Conservation (phyloP, 2,113 vertebrate genomes). For the Vicugna pacos region DNA sequence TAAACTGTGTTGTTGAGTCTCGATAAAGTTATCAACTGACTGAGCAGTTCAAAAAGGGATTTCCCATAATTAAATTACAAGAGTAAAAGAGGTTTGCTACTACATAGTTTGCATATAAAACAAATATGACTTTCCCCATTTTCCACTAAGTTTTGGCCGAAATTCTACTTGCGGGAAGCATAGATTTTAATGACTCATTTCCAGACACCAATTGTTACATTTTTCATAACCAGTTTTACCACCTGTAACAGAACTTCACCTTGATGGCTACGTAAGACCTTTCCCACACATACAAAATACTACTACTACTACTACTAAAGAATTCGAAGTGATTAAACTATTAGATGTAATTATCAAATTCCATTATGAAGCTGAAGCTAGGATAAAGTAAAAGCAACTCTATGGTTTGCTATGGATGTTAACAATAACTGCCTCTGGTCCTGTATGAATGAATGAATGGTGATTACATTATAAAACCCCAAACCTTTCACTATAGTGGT, state of each 20-base stretch:
- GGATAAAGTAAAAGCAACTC: background rate
- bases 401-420: background rate
- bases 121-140: constrained; percentile 23
- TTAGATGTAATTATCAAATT: constrained; percentile 5
- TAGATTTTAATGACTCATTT: constrained; percentile 38
- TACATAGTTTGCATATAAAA: constrained; percentile 65
- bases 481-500: background rate
- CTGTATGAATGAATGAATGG: background rate
- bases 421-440: constrained; percentile 3
- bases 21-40: background rate
- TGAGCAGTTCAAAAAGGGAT: background rate
- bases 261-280: constrained; percentile 24
- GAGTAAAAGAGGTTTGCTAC: constrained; percentile 3
- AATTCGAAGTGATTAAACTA: constrained; percentile 54
- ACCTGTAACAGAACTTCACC: constrained; percentile 52
- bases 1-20: background rate
- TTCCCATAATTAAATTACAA: constrained; percentile 51
- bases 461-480: background rate
- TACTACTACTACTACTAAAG: background rate
- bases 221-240: constrained; percentile 60
- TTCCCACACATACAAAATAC: constrained; percentile 4
- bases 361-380: background rate
- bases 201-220: background rate
- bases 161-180: constrained; percentile 18
- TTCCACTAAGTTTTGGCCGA: constrained; percentile 49